These are phyloP conservation scores for Coluber constrictor DNA, from an alignment of 2,797 vertebrate genomes.

Conservation along the genomic window DNA sequence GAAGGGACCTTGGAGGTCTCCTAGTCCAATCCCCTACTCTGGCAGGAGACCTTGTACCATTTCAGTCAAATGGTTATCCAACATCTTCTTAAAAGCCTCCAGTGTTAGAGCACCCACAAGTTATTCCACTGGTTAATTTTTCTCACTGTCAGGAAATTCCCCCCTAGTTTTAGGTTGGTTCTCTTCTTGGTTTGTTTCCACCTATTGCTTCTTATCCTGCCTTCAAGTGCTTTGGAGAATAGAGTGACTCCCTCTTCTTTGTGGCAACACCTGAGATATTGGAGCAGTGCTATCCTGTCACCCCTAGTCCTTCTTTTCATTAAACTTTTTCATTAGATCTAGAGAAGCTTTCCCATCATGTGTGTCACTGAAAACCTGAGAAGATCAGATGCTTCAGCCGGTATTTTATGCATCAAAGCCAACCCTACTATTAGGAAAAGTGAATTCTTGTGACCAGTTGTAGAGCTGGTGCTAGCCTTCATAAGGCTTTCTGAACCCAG, in stretches of 20 bases:
- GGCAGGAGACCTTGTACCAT: not conserved
- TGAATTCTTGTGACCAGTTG: not conserved
- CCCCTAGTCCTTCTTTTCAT: not conserved
- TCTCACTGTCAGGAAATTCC: not conserved
- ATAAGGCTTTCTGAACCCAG: not conserved
- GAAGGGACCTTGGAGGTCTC: not conserved
- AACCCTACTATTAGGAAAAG: not conserved
- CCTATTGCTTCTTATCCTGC: not conserved
- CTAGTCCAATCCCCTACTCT: not conserved
- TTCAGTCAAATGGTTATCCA: not conserved
- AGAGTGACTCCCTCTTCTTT: not conserved
- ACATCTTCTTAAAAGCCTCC: not conserved
- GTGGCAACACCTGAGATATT: not conserved
- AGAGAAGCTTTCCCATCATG: not conserved
- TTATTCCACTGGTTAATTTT: not conserved
- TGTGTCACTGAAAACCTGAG: not conserved
- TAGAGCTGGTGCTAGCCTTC: not conserved
- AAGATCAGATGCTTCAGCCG: not conserved
- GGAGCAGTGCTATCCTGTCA: not conserved
- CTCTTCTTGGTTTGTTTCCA: not conserved
- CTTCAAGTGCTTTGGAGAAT: not conserved
- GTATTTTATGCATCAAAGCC: not conserved
- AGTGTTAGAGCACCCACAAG: not conserved
- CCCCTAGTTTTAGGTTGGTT: not conserved
- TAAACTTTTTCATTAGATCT: not conserved